Percentiles rank a stretch among this genome's conserved stretches.
phyloP scores from a whole-genome alignment of 2,888 invertebrate genomes.

The Caradrina clavipalpis region DNA sequence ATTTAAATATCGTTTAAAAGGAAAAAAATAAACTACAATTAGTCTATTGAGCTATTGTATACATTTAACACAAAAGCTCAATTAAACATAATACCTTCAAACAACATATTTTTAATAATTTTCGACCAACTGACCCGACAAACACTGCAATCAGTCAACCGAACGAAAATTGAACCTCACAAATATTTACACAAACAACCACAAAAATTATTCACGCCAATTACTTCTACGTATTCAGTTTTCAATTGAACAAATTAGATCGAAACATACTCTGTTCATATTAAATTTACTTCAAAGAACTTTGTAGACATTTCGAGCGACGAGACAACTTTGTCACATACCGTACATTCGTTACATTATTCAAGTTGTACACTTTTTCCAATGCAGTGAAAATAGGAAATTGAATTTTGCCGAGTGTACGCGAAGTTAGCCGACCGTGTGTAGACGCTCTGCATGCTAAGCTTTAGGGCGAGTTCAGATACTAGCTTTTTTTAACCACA shows the following conservation, averaged over 20 bases:
- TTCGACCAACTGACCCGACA: neutral
- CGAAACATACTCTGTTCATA: conserved; percentile 65
- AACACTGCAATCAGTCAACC: neutral
- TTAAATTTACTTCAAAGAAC: conserved; percentile 45
- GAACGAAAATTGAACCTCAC: neutral
- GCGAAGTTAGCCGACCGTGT: conserved; percentile 64
- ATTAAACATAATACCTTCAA: neutral
- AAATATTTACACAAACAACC: conserved; percentile 1
- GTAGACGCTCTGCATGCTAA: conserved; percentile 47
- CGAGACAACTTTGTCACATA: conserved; percentile 52
- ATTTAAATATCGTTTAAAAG: too few relatives aligned
- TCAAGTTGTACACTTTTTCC: conserved; percentile 70
- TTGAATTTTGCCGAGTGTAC: conserved; percentile 68
- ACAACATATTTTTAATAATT: neutral
- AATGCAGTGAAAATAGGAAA: conserved; percentile 69
- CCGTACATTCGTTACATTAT: conserved; percentile 71
- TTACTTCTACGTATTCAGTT: conserved; percentile 16
- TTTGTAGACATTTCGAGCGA: conserved; percentile 27
- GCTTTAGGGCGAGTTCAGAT: conserved; percentile 27
- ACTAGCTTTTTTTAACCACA: neutral
- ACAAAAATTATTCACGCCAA: neutral
- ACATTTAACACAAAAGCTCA: too few relatives aligned
- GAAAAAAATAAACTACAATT: too few relatives aligned
- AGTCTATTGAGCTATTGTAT: too few relatives aligned
- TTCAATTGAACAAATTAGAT: conserved; percentile 34